Evolutionary conservation across 2,888 invertebrate species (phyloP).

Genomic region (Calameuta idolon): DNA sequence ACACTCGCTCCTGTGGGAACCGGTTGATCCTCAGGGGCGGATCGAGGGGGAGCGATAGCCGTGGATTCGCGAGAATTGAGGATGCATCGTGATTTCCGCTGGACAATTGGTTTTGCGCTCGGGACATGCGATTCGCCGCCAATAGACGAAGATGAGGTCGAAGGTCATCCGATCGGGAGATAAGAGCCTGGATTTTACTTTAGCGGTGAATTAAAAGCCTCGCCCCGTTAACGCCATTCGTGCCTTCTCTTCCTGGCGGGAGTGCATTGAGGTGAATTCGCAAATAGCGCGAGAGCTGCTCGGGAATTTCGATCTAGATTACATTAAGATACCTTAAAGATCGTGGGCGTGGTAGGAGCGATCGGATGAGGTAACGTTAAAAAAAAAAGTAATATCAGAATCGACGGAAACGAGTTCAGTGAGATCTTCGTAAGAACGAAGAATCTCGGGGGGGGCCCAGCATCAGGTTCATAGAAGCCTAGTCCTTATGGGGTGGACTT

Average conservation of each 20-base stretch:
- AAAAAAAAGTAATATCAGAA: conserved; percentile 12
- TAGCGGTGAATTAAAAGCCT: conserved; percentile 55
- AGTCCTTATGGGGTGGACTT: neutral
- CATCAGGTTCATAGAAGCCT: neutral
- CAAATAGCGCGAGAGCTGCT: conserved; percentile 15
- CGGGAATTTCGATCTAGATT: conserved; percentile 42
- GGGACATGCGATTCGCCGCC: conserved; percentile 55
- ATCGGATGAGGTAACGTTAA: conserved; percentile 22
- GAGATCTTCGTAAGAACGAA: neutral
- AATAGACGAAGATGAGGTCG: conserved; percentile 53
- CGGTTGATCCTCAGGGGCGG: neutral
- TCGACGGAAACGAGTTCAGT: neutral
- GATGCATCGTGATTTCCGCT: conserved; percentile 10
- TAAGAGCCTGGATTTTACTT: conserved; percentile 57
- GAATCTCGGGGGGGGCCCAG: neutral
- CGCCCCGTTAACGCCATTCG: neutral
- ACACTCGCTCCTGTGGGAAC: neutral
- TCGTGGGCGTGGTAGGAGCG: conserved; percentile 38
- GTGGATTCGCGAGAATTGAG: neutral
- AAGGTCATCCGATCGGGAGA: conserved; percentile 53
- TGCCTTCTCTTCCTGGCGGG: neutral
- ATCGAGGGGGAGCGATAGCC: conserved; percentile 11
- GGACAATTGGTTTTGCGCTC: conserved; percentile 37
- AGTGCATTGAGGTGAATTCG: neutral
- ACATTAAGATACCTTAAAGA: conserved; percentile 55